Conservation (phyloP, 2,113 vertebrate species). For the Ovis aries region DNA sequence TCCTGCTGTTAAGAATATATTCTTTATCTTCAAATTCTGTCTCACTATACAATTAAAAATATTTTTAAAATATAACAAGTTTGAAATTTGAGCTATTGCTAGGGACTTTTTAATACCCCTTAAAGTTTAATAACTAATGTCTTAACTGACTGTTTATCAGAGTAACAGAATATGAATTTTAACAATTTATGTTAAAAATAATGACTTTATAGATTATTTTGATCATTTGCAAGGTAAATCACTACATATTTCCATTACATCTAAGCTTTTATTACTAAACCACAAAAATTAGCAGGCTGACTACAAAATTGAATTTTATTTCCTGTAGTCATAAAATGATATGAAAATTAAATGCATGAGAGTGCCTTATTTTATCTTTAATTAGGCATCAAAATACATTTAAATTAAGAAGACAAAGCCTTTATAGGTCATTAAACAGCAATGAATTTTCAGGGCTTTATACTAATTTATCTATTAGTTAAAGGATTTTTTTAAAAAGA, state of each 20-base stretch:
- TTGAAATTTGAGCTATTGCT: not conserved
- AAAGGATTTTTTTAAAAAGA: not conserved
- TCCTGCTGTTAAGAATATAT: not conserved
- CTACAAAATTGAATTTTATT: constrained; percentile 18
- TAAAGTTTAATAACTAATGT: not conserved
- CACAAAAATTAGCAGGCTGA: not conserved
- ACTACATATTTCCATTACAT: not conserved
- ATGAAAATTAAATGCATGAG: not conserved
- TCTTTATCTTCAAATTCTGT: not conserved
- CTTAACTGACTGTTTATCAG: not conserved
- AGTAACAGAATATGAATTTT: not conserved
- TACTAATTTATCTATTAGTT: not conserved
- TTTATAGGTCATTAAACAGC: constrained; percentile 7
- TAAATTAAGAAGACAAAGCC: not conserved
- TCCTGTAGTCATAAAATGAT: not conserved
- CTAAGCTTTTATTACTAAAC: constrained; percentile 16
- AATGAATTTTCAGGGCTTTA: not conserved
- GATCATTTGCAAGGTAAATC: not conserved
- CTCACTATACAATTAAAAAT: not conserved
- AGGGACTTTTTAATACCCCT: not conserved
- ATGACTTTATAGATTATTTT: not conserved
- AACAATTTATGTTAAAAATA: not conserved
- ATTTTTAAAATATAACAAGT: not conserved
- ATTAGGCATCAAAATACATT: not conserved
- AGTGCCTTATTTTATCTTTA: constrained; percentile 34